A percentile compares a stretch with the other conserved stretches of the same genome.
phyloP scores from a whole-genome alignment of 2,113 vertebrate species.

The Strix uralensis region DNA sequence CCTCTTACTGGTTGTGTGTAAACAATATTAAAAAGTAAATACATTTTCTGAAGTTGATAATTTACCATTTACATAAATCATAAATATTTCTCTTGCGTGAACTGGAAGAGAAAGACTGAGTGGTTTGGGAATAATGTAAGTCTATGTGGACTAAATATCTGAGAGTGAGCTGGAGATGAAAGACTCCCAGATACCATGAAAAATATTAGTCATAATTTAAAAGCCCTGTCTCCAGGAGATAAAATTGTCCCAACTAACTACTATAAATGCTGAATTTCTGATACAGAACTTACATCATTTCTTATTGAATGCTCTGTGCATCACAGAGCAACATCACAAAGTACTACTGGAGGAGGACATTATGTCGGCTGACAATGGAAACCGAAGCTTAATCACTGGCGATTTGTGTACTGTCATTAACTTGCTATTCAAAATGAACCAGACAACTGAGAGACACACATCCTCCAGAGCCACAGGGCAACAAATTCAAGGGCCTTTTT shows the following conservation, averaged over 20 bases:
- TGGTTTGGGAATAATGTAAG: not conserved
- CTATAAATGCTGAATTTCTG: not conserved
- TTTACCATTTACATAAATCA: not conserved
- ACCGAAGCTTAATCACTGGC: not conserved
- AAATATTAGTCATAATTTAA: constrained; percentile 15
- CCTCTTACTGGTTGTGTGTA: not conserved
- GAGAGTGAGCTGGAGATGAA: not conserved
- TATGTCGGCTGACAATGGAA: not conserved
- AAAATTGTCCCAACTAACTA: not conserved
- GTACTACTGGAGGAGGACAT: not conserved
- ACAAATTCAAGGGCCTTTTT: not conserved
- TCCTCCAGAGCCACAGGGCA: not conserved
- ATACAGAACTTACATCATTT: not conserved
- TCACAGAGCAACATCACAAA: not conserved
- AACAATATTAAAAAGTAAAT: not conserved
- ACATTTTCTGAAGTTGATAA: not conserved
- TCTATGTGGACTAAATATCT: not conserved
- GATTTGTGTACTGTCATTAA: not conserved
- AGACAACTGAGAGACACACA: not conserved
- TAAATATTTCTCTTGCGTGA: not conserved
- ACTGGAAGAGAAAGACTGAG: not conserved
- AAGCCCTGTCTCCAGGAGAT: constrained; percentile 3
- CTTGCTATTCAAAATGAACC: not conserved
- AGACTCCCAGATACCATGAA: not conserved
- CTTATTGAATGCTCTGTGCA: not conserved